phyloP scores from a whole-genome alignment of 92 coral and sea anemone genomes.

The Phenganax stokvisi region DNA sequence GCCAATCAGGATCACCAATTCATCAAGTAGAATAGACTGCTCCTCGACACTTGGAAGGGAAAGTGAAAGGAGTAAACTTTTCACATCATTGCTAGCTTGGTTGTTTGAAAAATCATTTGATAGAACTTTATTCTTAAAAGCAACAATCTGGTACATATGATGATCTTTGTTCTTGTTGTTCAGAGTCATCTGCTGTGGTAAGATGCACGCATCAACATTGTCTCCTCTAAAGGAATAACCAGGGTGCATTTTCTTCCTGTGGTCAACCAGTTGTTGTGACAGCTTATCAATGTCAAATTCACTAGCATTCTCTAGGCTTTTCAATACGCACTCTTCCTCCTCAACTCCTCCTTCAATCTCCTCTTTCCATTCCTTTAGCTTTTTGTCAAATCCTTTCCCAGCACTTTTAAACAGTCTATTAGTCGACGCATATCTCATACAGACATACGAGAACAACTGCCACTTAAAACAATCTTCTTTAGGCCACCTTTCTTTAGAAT shows the following conservation, averaged over 20 bases:
- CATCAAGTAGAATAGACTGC: slow-evolving; percentile 39
- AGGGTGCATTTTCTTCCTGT: slow-evolving; percentile 50
- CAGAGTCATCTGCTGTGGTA: slow-evolving; percentile 45
- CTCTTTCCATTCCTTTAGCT: slow-evolving; percentile 27
- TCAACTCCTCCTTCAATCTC: slow-evolving; percentile 33
- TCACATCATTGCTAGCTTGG: slow-evolving; percentile 5
- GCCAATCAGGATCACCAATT: slow-evolving; percentile 37
- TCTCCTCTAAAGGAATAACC: slow-evolving; percentile 61
- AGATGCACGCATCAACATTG: slow-evolving; percentile 46
- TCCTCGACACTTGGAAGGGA: slow-evolving; percentile 52
- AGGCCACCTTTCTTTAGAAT: slow-evolving; percentile 49
- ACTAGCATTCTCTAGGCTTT: slow-evolving; percentile 14
- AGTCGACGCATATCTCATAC: slow-evolving; percentile 50
- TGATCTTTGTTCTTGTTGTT: slow-evolving; percentile 47
- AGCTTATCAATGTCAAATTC: slow-evolving; percentile 21
- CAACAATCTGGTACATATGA: slow-evolving; percentile 49
- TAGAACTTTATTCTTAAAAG: slow-evolving; percentile 40
- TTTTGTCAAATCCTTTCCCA: slow-evolving; percentile 45
- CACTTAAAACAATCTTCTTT: slow-evolving; percentile 47
- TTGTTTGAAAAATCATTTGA: slow-evolving; percentile 48
- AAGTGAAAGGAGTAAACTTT: slow-evolving; percentile 34
- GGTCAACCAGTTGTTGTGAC: slow-evolving; percentile 26
- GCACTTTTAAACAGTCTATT: slow-evolving; percentile 42
- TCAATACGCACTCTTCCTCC: slow-evolving; percentile 29
- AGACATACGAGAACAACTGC: slow-evolving; percentile 38